phyloP scores from a whole-genome alignment of 2,113 vertebrate genomes.

The Illadopsis cleaveri region DNA sequence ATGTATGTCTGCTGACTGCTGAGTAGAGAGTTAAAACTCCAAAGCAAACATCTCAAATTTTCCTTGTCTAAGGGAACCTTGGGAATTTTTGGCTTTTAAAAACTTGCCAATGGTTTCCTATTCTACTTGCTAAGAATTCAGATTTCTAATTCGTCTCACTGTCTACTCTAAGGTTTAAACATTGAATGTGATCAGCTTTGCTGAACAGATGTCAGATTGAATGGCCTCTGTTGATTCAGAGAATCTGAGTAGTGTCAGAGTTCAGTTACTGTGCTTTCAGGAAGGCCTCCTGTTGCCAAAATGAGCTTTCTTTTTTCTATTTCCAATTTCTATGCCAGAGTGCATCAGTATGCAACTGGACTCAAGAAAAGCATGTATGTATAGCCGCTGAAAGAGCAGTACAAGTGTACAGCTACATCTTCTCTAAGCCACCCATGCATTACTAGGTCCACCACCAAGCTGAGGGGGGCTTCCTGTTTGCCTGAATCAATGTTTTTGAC shows the following conservation, averaged over 20 bases:
- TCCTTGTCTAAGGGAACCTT: neutral
- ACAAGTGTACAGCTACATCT: neutral
- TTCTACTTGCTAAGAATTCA: constrained; percentile 6
- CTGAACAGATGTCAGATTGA: constrained; percentile 25
- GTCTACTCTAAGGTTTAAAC: constrained; percentile 2
- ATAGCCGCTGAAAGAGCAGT: neutral
- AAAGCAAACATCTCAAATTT: neutral
- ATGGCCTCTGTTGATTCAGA: constrained; percentile 57
- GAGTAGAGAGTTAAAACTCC: neutral
- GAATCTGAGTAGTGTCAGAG: constrained; percentile 48
- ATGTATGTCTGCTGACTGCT: neutral
- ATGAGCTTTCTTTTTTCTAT: constrained; percentile 16
- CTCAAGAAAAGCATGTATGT: neutral
- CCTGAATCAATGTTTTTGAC: neutral
- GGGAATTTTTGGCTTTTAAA: neutral
- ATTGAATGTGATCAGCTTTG: constrained; percentile 40
- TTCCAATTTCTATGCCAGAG: constrained; percentile 10
- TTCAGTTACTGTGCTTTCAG: constrained; percentile 59
- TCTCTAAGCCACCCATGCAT: neutral
- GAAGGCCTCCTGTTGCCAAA: constrained; percentile 47
- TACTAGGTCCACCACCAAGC: neutral
- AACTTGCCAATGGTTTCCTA: neutral
- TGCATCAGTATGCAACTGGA: neutral
- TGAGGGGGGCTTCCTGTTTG: neutral
- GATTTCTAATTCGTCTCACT: neutral